Evolutionary conservation across 2,113 vertebrate genomes (phyloP).

Genomic region (Caloenas nicobarica): DNA sequence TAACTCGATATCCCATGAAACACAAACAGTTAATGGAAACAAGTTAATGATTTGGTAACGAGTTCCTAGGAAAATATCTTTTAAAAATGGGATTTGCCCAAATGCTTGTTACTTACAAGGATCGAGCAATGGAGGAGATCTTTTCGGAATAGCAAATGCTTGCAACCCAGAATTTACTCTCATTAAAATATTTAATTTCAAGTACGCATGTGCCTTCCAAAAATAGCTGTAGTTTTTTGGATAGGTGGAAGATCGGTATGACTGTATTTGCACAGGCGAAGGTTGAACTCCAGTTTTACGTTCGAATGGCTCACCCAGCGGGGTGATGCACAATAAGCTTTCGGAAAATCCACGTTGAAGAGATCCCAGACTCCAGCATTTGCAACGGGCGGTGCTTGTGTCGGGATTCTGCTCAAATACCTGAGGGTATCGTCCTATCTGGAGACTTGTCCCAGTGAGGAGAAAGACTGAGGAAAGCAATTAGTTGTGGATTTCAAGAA

Average conservation of each 20-base stretch:
- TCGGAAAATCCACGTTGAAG: not conserved
- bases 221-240: not conserved
- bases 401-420: not conserved
- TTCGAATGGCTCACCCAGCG: not conserved
- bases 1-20: not conserved
- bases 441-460: not conserved
- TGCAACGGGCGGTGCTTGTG: not conserved
- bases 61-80: not conserved
- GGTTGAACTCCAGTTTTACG: not conserved
- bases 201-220: rapidly evolving
- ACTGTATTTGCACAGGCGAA: not conserved
- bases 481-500: not conserved
- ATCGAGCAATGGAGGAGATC: not conserved
- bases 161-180: not conserved
- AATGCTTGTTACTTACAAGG: no score
- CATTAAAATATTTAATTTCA: not conserved
- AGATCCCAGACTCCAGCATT: not conserved
- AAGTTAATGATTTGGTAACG: not conserved
- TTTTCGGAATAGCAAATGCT: not conserved
- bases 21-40: not conserved
- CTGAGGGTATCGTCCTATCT: rapidly evolving
- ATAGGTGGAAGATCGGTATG: not conserved
- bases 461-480: not conserved
- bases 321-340: not conserved
- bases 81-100: not conserved